Evolutionary conservation across 2,797 vertebrate species (phyloP), one percentile per base, ranked within the genome.

Genomic region (Psittacula echo): DNA sequence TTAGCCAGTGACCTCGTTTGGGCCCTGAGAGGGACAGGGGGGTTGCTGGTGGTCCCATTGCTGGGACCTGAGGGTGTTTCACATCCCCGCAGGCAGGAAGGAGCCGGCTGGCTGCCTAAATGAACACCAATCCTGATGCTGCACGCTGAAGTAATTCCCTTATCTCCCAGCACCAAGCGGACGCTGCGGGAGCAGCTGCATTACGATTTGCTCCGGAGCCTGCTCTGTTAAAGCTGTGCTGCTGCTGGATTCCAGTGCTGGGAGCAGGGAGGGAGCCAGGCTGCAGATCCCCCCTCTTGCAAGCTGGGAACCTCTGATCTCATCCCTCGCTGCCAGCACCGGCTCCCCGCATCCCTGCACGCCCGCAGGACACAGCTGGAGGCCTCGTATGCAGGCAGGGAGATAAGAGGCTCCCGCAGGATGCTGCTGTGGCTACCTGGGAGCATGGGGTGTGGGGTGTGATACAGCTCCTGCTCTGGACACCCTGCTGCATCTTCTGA

Each of bases 371-470:
- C n/a, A 3, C 94, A 26, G 92, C 85, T 47, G 76, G 76, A 53
- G 65, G 44, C 77, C 72, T 26, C 3, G 3, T 18, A 34, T 3
- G 64, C 67, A 58, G 72, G 61, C 13, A 3, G 22, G 48, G 50
- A n/a, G 82, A 64, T 7, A 13, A 64, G 53, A 89, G 47, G 42
- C 45, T 86, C 16, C 83, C 56, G n/a, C 66, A 34, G 70, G 14
- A 21, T 1, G 0, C 7, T 4, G 2, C 1, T 15, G 41, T 1
- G 5, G 47, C 54, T 34, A 44, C 61, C 66, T 1, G 0, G 67
- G 56, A 74, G 64, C 74, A 22, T 29, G 56, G 51, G 51, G 29
- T 16, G 18, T 1, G 2, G 30, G 71, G 44, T n/a, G 37, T 0
- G 2, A 30, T 5, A 22, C 72, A 62, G 78, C 42, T 66, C 68